Conservation (phyloP, 2,113 vertebrate species). For the Nothocercus nigrocapillus region DNA sequence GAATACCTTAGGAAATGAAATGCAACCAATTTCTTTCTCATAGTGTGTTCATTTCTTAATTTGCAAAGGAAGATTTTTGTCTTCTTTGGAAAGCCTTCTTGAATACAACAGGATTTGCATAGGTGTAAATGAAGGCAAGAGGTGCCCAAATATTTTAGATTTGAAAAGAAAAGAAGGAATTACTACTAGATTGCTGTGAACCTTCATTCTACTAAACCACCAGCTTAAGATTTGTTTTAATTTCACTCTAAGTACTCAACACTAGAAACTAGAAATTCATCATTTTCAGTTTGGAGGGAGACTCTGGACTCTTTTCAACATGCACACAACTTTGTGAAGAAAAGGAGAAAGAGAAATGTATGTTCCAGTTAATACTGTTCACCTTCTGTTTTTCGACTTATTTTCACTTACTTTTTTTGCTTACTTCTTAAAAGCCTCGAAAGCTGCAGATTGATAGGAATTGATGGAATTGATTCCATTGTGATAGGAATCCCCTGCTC, state of each 20-base stretch:
- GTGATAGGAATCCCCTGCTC: background rate
- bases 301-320: background rate
- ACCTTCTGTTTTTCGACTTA: background rate
- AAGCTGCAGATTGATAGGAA: background rate
- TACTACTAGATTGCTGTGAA: background rate
- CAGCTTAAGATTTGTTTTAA: background rate
- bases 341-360: background rate
- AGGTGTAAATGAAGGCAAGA: conserved; percentile 24
- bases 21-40: background rate
- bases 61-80: conserved; percentile 7
- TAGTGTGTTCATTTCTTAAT: conserved; percentile 20
- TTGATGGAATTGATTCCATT: background rate
- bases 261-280: background rate
- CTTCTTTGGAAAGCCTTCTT: background rate
- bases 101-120: conserved; percentile 4
- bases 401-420: background rate
- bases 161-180: conserved; percentile 24
- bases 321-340: background rate
- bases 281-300: background rate
- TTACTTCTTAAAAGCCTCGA: background rate
- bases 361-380: background rate
- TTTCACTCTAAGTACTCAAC: background rate
- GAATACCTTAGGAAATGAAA: background rate
- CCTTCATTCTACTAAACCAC: background rate
- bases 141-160: background rate